A percentile compares a stretch with the other conserved stretches of the same genome.
These are phyloP conservation scores for Willisornis vidua DNA, from an alignment of 2,113 vertebrate genomes.

Conservation along the genomic window DNA sequence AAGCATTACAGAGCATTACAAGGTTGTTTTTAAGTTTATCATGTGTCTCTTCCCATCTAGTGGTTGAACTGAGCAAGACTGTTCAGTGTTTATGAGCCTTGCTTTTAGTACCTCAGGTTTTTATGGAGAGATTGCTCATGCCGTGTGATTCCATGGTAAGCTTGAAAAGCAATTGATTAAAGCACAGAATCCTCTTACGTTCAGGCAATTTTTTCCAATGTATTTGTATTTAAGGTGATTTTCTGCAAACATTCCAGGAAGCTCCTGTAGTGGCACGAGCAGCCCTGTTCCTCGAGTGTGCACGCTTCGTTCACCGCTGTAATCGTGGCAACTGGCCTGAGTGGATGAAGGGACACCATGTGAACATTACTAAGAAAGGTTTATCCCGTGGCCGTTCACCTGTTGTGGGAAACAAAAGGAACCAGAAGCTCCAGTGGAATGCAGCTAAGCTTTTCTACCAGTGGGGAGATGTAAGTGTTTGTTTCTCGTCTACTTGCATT, in stretches of 20 bases:
- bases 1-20: not conserved
- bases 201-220: not conserved
- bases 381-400: constrained; percentile 94
- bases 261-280: constrained; percentile 94
- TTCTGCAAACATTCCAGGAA: constrained; percentile 77
- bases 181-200: not conserved
- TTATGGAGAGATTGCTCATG: not conserved
- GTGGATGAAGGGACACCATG: constrained; percentile 99
- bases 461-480: constrained; percentile 93
- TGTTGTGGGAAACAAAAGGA: constrained; percentile 93
- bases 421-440: constrained; percentile 98
- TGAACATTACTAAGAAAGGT: constrained; percentile 96
- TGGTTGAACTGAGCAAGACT: not conserved
- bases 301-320: constrained; percentile 95
- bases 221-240: not conserved
- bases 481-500: not conserved
- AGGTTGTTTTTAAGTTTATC: not conserved
- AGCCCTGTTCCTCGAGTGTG: constrained; percentile 94
- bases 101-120: not conserved
- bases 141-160: not conserved
- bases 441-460: constrained; percentile 98
- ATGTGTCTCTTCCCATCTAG: not conserved
- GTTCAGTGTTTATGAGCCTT: not conserved
- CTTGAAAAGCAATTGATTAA: not conserved
- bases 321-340: constrained; percentile 98